phyloP scores from a whole-genome alignment of 1,140 invertebrate species.

The Archivesica marissinica region DNA sequence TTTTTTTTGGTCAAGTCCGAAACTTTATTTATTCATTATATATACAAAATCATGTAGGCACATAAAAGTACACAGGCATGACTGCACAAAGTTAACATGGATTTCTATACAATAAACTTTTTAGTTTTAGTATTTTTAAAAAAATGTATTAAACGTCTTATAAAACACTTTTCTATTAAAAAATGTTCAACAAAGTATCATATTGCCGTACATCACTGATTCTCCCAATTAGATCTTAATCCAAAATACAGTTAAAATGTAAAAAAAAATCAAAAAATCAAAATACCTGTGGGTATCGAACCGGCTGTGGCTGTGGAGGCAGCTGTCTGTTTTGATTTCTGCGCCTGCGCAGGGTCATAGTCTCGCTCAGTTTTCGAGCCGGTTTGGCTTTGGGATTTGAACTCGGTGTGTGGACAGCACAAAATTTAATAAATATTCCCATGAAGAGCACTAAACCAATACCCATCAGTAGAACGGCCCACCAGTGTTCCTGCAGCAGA shows the following conservation, averaged over 20 bases:
- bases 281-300: slow-evolving; percentile 10
- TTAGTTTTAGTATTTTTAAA: too few relatives aligned
- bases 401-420: slow-evolving; percentile 99
- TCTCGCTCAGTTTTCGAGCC: slow-evolving; percentile 78
- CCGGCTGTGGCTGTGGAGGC: slow-evolving; percentile 57
- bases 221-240: background rate
- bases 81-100: too few relatives aligned
- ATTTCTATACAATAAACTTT: too few relatives aligned
- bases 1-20: too few relatives aligned
- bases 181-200: too few relatives aligned
- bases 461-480: slow-evolving; percentile 96
- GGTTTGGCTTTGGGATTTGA: slow-evolving; percentile 90
- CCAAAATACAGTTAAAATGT: background rate
- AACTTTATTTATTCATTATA: too few relatives aligned
- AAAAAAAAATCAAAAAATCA: background rate
- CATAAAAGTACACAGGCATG: too few relatives aligned
- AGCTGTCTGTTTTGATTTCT: slow-evolving; percentile 59
- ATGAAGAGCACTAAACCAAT: slow-evolving; percentile 97
- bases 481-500: slow-evolving; percentile 94
- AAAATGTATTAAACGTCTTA: too few relatives aligned
- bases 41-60: too few relatives aligned
- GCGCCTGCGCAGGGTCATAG: slow-evolving; percentile 68
- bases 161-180: too few relatives aligned
- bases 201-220: background rate
- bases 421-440: slow-evolving; percentile 99